These are phyloP conservation scores for Himalopsyche phryganea DNA, from an alignment of 1,140 invertebrate genomes.

Conservation along the genomic window DNA sequence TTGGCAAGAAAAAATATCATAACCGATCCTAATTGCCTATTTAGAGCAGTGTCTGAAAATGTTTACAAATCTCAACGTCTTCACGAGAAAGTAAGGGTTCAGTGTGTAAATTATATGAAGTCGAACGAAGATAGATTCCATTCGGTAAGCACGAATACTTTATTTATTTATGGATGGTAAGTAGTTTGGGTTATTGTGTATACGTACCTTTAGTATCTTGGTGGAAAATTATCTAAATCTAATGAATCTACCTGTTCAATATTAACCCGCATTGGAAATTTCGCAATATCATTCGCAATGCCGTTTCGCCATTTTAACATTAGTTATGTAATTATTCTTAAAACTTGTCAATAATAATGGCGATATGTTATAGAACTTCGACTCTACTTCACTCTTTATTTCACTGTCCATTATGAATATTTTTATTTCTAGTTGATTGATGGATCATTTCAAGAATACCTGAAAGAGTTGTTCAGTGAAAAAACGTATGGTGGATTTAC, in stretches of 20 bases:
- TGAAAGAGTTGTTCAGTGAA: constrained; percentile 64
- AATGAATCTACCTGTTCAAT: neutral
- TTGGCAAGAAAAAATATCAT: constrained; percentile 80
- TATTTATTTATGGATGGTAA: neutral
- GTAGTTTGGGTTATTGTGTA: neutral
- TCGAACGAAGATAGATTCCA: constrained; percentile 52
- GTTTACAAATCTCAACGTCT: constrained; percentile 75
- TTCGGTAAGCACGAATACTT: constrained; percentile 14
- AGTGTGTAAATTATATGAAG: constrained; percentile 69
- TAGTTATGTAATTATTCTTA: neutral
- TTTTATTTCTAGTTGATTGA: constrained; percentile 47
- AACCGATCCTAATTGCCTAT: constrained; percentile 79
- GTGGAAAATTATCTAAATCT: too few species aligned
- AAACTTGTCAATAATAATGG: neutral
- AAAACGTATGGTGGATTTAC: constrained; percentile 65
- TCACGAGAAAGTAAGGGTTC: constrained; percentile 67
- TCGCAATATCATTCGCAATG: neutral
- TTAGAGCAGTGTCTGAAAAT: constrained; percentile 81
- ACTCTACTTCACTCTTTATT: too few species aligned
- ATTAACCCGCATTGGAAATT: neutral
- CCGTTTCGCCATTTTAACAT: neutral
- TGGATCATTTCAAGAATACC: constrained; percentile 61
- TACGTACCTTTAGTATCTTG: neutral
- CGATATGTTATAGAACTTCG: neutral
- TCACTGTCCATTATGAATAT: too few species aligned